Conservation (phyloP, 2,888 invertebrate genomes). For the Nemotelus pantherinus region DNA sequence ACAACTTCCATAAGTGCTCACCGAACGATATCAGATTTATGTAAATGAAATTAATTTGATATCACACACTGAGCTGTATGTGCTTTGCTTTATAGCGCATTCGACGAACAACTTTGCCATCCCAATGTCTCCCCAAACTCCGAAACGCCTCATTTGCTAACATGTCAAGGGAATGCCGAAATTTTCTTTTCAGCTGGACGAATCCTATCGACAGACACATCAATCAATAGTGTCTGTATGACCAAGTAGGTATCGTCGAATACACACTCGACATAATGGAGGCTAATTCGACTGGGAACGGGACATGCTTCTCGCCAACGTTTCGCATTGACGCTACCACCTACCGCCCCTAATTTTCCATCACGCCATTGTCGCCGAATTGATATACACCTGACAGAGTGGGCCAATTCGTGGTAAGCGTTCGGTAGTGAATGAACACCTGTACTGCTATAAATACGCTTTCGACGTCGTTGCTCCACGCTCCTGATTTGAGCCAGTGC, state of each 20-base stretch:
- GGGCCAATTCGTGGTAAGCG: background rate
- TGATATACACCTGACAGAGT: slow-evolving; percentile 10
- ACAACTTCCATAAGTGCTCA: too few relatives aligned
- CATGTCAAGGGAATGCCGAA: slow-evolving; percentile 56
- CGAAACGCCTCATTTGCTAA: slow-evolving; percentile 63
- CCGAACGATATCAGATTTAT: too few relatives aligned
- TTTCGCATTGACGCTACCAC: background rate
- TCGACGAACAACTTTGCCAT: too few relatives aligned
- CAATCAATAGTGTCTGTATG: slow-evolving; percentile 58
- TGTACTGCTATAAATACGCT: too few relatives aligned
- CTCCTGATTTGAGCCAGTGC: too few relatives aligned
- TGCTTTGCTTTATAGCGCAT: too few relatives aligned
- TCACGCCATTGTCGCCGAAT: background rate
- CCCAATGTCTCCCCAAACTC: slow-evolving; percentile 50
- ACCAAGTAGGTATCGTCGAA: slow-evolving; percentile 11
- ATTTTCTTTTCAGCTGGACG: slow-evolving; percentile 59
- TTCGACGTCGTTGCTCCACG: too few relatives aligned
- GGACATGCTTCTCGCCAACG: background rate
- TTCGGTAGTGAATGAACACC: too few relatives aligned
- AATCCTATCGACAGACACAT: slow-evolving; percentile 63
- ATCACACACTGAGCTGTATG: too few relatives aligned
- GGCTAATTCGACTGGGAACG: background rate
- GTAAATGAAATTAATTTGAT: too few relatives aligned
- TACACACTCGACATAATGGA: slow-evolving; percentile 31
- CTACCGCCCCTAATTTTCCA: slow-evolving; percentile 7